phyloP scores from a whole-genome alignment of 2,797 vertebrate species.

The Scleropages formosus region DNA sequence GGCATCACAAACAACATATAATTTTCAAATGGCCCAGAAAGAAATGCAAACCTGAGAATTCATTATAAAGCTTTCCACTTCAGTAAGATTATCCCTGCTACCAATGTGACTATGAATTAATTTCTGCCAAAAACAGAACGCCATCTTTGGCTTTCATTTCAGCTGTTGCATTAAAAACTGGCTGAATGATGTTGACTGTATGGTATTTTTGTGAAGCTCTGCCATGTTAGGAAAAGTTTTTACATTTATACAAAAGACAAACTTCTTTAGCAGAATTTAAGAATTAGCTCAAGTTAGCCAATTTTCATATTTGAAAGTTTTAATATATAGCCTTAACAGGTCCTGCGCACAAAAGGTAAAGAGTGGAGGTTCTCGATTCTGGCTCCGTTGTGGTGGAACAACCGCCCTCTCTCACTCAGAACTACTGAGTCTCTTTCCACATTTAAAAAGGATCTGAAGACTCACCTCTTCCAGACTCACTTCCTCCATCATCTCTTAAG shows the following conservation, averaged over 20 bases:
- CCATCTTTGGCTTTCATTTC: constrained; percentile 7
- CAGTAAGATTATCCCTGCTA: constrained; percentile 5
- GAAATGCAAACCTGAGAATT: constrained; percentile 3
- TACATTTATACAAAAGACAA: neutral
- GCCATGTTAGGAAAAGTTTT: neutral
- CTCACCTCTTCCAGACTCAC: too few relatives aligned
- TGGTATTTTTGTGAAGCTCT: neutral
- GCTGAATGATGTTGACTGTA: neutral
- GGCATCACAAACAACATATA: neutral
- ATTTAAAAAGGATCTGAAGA: too few relatives aligned
- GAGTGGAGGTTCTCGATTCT: too few relatives aligned
- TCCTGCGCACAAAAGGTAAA: too few relatives aligned
- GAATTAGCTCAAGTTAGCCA: neutral
- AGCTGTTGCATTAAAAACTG: constrained; percentile 6
- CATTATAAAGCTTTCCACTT: neutral
- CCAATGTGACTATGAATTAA: constrained; percentile 5
- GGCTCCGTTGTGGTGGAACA: too few relatives aligned
- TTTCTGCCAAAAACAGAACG: constrained; percentile 14
- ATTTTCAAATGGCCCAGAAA: constrained; percentile 1
- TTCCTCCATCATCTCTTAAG: too few relatives aligned
- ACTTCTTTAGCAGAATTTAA: neutral
- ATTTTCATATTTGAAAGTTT: too few relatives aligned
- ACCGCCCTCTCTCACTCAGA: too few relatives aligned
- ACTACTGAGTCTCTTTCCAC: too few relatives aligned
- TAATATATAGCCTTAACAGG: too few relatives aligned